Base-by-base conservation (phyloP, 1,140 invertebrate species). In the Amyelois transitella region DNA sequence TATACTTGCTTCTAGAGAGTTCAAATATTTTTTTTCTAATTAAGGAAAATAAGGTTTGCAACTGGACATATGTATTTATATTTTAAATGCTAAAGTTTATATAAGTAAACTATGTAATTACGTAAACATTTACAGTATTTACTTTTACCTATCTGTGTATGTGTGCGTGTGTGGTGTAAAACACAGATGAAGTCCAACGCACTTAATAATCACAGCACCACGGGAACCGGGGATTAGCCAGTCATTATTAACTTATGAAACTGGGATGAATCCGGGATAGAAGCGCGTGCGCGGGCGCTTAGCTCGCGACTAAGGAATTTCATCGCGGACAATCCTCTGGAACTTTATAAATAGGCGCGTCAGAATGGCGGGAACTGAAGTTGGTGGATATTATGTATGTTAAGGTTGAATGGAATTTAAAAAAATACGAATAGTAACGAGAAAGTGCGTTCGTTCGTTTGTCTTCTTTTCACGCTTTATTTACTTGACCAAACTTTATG, bases 321-420 rank as follows among this genome's bases (percentile, higher is more conserved):
- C 71, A 66, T 72, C 66, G 62, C 54, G 72, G 69, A 79, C 69
- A 74, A 72, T 77, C 66, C 69, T 74, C 81, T 86, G 77, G 82
- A 86, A 81, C 70, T 76, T 48, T 83, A 86, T 82, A 84, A 84
- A 86, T 84, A 84, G 80, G 69, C 66, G 67, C 69, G 74, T 71
- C 70, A 69, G 64, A 68, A 55, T 38, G 32, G 32, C n/a, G 32
- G 12, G 32, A 14, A n/a, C n/a, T n/a, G n/a, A 38, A n/a, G n/a
- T n/a, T n/a, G 7, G 22, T 14, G 28, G 32, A 38, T 1, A 12
- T 14, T 38, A 2, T 3, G 32, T 38, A 2, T 1, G 10, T 32
- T 2, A 2, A 32, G 7, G 6, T 2, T 38, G 32, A 38, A 32
- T 32, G 8, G 8, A 5, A 5, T 24, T 5, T 8, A 24, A 24